These are phyloP conservation scores for Meganola albula DNA, from an alignment of 2,888 invertebrate species.

Conservation along the genomic window DNA sequence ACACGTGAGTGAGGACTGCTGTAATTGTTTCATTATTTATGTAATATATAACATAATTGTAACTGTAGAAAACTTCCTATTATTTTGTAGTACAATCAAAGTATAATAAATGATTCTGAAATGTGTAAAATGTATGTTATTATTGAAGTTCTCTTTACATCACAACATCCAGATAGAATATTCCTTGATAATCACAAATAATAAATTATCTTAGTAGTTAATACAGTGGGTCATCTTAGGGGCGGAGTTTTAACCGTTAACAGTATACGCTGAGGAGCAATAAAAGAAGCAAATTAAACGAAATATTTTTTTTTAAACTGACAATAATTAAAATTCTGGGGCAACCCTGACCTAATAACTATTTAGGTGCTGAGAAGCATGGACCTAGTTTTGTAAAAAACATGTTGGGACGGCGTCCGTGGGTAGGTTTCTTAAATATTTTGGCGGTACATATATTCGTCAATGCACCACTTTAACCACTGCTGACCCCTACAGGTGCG, in stretches of 20 bases:
- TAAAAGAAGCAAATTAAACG: no score
- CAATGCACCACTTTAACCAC: constrained; percentile 17
- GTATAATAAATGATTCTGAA: constrained; percentile 72
- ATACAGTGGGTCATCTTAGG: no score
- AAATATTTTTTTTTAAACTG: no score
- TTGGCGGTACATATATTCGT: constrained; percentile 22
- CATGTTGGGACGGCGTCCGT: constrained; percentile 7
- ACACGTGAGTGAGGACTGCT: constrained; percentile 53
- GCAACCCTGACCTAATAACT: not conserved
- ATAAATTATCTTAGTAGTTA: no score
- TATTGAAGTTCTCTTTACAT: constrained; percentile 15
- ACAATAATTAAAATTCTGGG: no score
- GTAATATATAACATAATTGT: constrained; percentile 66
- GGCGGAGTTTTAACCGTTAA: no score
- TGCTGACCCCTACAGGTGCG: constrained; percentile 9
- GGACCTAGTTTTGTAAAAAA: not conserved
- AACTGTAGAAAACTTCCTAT: constrained; percentile 77
- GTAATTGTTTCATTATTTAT: constrained; percentile 70
- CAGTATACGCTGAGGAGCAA: no score
- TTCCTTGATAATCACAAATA: no score
- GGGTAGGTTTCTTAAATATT: constrained; percentile 13
- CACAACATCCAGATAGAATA: no score
- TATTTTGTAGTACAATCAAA: constrained; percentile 78
- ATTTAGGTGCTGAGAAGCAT: not conserved
- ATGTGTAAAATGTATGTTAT: constrained; percentile 39